Evolutionary conservation across 1,140 invertebrate genomes (phyloP).

Genomic region (Delia radicum): DNA sequence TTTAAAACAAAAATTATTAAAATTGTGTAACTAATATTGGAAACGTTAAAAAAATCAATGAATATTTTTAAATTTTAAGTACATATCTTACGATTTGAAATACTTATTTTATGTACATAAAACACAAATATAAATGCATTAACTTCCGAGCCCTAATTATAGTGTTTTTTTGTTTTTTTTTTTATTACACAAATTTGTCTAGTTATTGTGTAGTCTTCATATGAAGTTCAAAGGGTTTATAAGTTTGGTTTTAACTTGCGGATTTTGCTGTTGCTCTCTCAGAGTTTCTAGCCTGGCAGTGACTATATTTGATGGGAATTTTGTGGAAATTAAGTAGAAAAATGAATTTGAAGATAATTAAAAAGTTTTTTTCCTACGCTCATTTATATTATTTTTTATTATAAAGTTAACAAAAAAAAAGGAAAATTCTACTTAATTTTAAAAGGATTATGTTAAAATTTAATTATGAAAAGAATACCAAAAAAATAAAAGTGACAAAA

Average conservation of each 20-base stretch:
- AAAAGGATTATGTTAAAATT: background rate
- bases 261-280: background rate
- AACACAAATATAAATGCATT: no score
- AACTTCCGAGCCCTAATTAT: no score
- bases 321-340: conserved; percentile 23
- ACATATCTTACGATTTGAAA: no score
- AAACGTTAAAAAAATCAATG: no score
- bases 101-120: no score
- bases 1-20: no score
- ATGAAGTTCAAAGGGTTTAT: background rate
- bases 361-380: background rate
- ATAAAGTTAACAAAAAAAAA: background rate
- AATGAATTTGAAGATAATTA: conserved; percentile 22
- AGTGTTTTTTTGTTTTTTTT: no score
- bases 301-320: conserved; percentile 20
- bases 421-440: background rate
- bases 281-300: conserved; percentile 1
- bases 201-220: no score
- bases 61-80: no score
- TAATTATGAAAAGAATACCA: background rate
- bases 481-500: background rate
- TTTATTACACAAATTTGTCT: no score
- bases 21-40: no score
- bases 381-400: no score
- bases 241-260: background rate